Base-by-base conservation (phyloP, 2,113 vertebrate genomes). In the Dermatemys mawii region DNA sequence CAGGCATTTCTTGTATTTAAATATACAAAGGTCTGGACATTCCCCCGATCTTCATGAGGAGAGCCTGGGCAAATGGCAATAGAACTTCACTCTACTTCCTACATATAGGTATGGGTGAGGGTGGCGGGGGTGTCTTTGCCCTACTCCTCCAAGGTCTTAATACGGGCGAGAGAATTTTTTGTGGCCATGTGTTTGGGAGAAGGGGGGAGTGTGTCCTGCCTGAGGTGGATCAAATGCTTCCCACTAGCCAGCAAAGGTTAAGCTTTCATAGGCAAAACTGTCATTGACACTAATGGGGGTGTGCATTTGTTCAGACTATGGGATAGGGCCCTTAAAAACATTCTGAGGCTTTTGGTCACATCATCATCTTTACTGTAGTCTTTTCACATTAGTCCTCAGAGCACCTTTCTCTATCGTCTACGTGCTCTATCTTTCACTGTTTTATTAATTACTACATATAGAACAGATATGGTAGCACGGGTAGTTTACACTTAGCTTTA, bases 1-100 rank as follows among this genome's bases (percentile, higher is more conserved):
- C 85, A 93, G 89, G 84, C 11, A 32, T 60, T 95, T 93, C 67
- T 88, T 81, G 41, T 76, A 57, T 53, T 88, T 84, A 83, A 81
- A 84, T 57, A 48, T 86, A n/a, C 67, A 93, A 89, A 82, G 6
- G 4, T 89, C 84, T 93, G 38, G 16, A 11, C 53, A n/a, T 88
- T 22, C 50, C 35, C 21, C 5, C 49, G n/a, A 78, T 16, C 82
- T 81, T 22, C 88, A 93, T 73, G 54, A 53, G 50, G 83, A 93
- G 38, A 82, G 79, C 41, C 48, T 32, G 67, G 53, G 14, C n/a
- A 95, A 79, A 89, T 4, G 21, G 11, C 0, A 1, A 76, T 24
- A 90, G 55, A n/a, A 63, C 26, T 88, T 93, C 19, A 41, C 2
- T 41, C 13, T 16, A 78, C 41, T 84, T 93, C 17, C n/a, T 90